phyloP scores from a whole-genome alignment of 1,140 invertebrate genomes.

The Scaptomyza pallida region DNA sequence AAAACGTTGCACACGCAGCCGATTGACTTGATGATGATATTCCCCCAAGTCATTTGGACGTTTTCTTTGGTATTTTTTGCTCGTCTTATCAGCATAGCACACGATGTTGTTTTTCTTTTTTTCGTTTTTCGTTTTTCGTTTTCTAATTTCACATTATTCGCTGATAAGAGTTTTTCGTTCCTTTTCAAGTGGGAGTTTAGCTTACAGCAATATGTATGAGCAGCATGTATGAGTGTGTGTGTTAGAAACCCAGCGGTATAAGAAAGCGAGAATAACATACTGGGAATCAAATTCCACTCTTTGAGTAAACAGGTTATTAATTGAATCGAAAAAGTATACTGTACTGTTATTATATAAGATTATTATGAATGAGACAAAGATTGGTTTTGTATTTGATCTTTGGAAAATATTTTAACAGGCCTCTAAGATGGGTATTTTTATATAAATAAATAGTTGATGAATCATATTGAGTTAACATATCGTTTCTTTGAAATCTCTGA shows the following conservation, averaged over 20 bases:
- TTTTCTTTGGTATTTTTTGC: slow-evolving; percentile 34
- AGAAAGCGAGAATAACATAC: slow-evolving; percentile 14
- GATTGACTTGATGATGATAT: slow-evolving; percentile 33
- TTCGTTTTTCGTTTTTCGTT: slow-evolving; percentile 48
- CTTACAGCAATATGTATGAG: slow-evolving; percentile 24
- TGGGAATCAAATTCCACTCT: too few relatives aligned
- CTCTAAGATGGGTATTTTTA: too few relatives aligned
- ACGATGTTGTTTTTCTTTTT: slow-evolving; percentile 22
- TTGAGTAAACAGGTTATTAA: background rate
- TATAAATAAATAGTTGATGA: too few relatives aligned
- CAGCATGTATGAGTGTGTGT: background rate
- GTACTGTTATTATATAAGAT: too few relatives aligned
- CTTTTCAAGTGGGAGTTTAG: slow-evolving; percentile 71
- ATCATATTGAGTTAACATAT: too few relatives aligned
- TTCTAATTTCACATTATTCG: slow-evolving; percentile 67
- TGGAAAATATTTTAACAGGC: too few relatives aligned
- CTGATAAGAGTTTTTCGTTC: slow-evolving; percentile 73
- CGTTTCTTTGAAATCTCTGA: too few relatives aligned
- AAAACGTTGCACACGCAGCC: slow-evolving; percentile 29
- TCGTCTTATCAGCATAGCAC: slow-evolving; percentile 52
- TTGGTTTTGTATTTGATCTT: too few relatives aligned
- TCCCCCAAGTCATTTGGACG: slow-evolving; percentile 21
- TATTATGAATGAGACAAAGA: too few relatives aligned
- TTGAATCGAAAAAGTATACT: background rate
- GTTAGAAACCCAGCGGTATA: slow-evolving; percentile 4